Conservation (phyloP, 1,140 invertebrate genomes). For the Orius insidiosus region DNA sequence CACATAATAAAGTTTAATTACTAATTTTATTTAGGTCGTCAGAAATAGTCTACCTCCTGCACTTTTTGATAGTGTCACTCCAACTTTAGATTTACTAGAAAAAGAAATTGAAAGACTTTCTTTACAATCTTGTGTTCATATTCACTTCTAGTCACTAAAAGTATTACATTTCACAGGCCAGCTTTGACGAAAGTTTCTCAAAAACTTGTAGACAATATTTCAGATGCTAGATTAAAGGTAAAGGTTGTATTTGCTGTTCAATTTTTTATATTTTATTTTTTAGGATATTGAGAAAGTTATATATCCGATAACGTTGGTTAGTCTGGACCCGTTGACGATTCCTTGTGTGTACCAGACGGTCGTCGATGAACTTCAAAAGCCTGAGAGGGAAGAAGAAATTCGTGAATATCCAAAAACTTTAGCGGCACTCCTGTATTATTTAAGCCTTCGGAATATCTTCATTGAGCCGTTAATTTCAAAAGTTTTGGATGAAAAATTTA, state of each 20-base stretch:
- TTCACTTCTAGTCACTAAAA: constrained; percentile 5
- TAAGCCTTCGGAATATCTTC: not conserved
- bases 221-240: constrained; percentile 10
- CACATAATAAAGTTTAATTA: not conserved
- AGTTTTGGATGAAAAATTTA: constrained; percentile 1
- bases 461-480: not conserved
- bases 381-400: not conserved
- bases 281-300: constrained; percentile 3
- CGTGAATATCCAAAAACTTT: not conserved
- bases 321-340: not conserved
- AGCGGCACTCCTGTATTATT: not conserved
- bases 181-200: constrained; percentile 8
- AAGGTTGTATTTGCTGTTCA: not conserved
- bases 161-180: constrained; percentile 1
- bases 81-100: constrained; percentile 5
- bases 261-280: not conserved
- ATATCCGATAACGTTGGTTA: not conserved
- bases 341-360: not conserved
- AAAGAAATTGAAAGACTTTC: constrained; percentile 6
- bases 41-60: constrained; percentile 2
- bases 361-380: not conserved
- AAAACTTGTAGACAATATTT: constrained; percentile 9
- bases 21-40: constrained; percentile 10
- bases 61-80: constrained; percentile 2
- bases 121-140: constrained; percentile 2